These are phyloP conservation scores for Rhingia rostrata DNA, from an alignment of 2,888 invertebrate species.

Conservation along the genomic window DNA sequence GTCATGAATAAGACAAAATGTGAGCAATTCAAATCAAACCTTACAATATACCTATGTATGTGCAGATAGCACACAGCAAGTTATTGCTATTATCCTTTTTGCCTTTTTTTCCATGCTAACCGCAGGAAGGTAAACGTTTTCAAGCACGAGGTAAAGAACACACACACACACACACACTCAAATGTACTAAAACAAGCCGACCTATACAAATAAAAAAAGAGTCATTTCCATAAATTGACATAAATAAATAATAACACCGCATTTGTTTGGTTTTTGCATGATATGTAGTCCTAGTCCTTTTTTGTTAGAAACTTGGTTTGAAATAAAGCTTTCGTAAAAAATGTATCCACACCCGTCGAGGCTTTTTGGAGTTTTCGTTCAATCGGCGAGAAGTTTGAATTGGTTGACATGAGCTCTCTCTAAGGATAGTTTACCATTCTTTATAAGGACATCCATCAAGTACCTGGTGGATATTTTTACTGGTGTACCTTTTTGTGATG, in stretches of 20 bases:
- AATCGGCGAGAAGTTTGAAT: too few relatives aligned
- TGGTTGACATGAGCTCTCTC: too few relatives aligned
- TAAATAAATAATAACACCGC: conserved; percentile 27
- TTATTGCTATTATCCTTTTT: not conserved
- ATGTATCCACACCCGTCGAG: too few relatives aligned
- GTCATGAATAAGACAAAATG: conserved; percentile 18
- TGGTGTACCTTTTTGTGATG: too few relatives aligned
- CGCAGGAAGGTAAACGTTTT: not conserved
- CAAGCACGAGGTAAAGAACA: conserved; percentile 1
- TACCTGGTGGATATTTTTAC: too few relatives aligned
- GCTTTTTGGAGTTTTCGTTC: too few relatives aligned
- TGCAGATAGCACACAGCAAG: not conserved
- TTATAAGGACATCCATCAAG: too few relatives aligned
- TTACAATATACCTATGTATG: not conserved
- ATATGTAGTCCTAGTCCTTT: not conserved
- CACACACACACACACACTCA: not conserved
- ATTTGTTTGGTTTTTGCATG: conserved; percentile 29
- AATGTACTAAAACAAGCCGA: not conserved
- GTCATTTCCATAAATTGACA: not conserved
- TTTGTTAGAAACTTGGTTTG: not conserved
- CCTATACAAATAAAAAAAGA: not conserved
- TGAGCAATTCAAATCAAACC: conserved; percentile 7
- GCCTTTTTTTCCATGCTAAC: not conserved
- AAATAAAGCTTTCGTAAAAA: not conserved
- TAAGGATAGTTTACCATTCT: too few relatives aligned